phyloP scores from a whole-genome alignment of 1,140 invertebrate genomes.

The Akabosia matsudoensis region DNA sequence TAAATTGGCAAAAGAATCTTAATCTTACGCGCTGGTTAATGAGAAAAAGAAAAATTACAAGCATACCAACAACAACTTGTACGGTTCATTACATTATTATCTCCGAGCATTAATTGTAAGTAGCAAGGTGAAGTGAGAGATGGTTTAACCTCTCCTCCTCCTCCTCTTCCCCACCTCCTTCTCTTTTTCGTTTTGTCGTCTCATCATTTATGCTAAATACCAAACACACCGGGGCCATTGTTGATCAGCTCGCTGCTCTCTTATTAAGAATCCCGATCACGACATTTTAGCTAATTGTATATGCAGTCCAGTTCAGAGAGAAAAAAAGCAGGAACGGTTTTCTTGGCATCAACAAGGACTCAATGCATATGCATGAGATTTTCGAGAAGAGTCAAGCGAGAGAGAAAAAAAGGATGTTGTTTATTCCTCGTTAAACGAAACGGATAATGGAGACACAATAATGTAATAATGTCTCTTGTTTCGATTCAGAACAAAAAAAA shows the following conservation, averaged over 20 bases:
- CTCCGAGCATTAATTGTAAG: conserved; percentile 12
- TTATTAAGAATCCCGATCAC: conserved; percentile 20
- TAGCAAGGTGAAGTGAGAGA: conserved; percentile 13
- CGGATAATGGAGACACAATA: background rate
- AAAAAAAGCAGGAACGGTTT: background rate
- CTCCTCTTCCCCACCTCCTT: background rate
- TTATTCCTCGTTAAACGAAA: background rate
- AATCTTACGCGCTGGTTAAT: background rate
- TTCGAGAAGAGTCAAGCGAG: too few species aligned
- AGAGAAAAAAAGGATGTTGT: background rate
- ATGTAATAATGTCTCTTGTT: conserved; percentile 10
- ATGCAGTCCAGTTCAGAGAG: conserved; percentile 7
- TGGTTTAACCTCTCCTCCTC: background rate
- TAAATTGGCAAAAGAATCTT: background rate
- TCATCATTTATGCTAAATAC: conserved; percentile 20
- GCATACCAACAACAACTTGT: background rate
- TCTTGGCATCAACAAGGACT: background rate
- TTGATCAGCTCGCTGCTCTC: background rate
- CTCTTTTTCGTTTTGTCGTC: background rate
- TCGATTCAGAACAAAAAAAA: background rate
- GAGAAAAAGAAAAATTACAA: background rate
- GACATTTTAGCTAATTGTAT: conserved; percentile 23
- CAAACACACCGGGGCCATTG: background rate
- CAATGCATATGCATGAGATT: background rate
- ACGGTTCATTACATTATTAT: conserved; percentile 7